phyloP scores from a whole-genome alignment of 2,888 invertebrate species.

The Parnassius glacialis region DNA sequence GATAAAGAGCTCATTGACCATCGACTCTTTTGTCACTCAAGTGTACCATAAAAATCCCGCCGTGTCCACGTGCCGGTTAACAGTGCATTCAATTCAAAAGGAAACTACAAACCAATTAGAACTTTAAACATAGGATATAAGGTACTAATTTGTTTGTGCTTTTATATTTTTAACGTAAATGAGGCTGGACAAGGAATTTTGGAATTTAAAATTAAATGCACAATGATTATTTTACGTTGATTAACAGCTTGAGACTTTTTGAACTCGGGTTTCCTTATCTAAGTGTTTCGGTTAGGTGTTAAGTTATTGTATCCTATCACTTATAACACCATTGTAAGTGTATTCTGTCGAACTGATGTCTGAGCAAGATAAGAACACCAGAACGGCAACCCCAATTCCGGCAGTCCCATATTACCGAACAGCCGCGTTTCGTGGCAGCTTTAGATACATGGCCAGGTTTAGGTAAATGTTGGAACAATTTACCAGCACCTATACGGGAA shows the following conservation, averaged over 20 bases:
- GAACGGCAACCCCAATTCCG: too few species aligned
- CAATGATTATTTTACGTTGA: constrained; percentile 33
- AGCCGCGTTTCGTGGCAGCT: too few species aligned
- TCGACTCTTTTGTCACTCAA: constrained; percentile 33
- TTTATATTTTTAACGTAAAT: not conserved
- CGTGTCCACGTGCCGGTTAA: constrained; percentile 53
- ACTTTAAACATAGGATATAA: constrained; percentile 33
- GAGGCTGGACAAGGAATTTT: not conserved
- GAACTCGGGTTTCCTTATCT: not conserved
- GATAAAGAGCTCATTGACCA: constrained; percentile 45
- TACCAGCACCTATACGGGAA: too few species aligned
- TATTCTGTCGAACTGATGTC: constrained; percentile 12
- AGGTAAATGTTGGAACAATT: too few species aligned
- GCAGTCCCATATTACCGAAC: too few species aligned
- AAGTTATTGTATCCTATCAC: constrained; percentile 27
- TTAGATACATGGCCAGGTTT: too few species aligned
- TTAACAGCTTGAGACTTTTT: constrained; percentile 1
- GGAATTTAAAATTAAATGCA: not conserved
- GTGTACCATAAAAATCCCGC: constrained; percentile 54
- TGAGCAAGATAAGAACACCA: constrained; percentile 5
- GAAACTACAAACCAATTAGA: constrained; percentile 33
- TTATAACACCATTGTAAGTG: constrained; percentile 3
- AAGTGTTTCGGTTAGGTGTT: constrained; percentile 26
- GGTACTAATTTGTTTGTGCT: not conserved
- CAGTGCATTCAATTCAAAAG: constrained; percentile 37